Evolutionary conservation across 2,113 vertebrate genomes (phyloP).

Genomic region (Mola mola): DNA sequence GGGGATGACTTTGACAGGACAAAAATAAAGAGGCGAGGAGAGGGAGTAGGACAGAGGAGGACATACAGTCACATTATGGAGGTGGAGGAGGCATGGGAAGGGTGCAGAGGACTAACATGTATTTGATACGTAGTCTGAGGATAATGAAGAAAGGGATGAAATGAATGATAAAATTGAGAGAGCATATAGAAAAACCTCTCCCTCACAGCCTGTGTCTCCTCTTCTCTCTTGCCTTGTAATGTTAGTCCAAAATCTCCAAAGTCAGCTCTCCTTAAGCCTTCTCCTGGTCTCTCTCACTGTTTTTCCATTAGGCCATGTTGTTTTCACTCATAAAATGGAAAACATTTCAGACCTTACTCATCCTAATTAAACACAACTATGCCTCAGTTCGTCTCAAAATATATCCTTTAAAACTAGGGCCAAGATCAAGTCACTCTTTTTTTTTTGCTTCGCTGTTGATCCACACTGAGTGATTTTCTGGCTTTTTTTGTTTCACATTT

Average conservation of each 20-base stretch:
- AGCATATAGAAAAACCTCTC: constrained; percentile 5
- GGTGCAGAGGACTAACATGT: constrained; percentile 58
- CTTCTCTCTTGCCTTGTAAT: constrained; percentile 43
- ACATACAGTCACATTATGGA: constrained; percentile 35
- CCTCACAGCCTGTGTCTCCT: constrained; percentile 7
- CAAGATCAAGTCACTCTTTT: constrained; percentile 46
- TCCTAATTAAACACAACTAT: constrained; percentile 67
- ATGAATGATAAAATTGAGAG: constrained; percentile 29
- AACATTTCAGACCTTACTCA: constrained; percentile 51
- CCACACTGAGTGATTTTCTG: constrained; percentile 31
- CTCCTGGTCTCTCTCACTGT: constrained; percentile 47
- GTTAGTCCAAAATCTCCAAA: constrained; percentile 65
- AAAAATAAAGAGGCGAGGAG: constrained; percentile 19
- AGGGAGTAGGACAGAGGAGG: constrained; percentile 26
- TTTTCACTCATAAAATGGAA: constrained; percentile 54
- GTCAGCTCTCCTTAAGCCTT: constrained; percentile 69
- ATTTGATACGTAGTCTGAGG: constrained; percentile 69
- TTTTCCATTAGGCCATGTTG: constrained; percentile 58
- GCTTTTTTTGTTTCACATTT: constrained; percentile 38
- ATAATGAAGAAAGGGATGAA: constrained; percentile 40
- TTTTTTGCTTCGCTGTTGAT: constrained; percentile 43
- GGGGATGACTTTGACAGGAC: constrained; percentile 9
- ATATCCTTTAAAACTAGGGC: constrained; percentile 35
- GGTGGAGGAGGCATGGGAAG: constrained; percentile 48
- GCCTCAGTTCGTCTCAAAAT: constrained; percentile 47